Conservation (phyloP, 1,140 invertebrate species). For the Mamestra configurata region DNA sequence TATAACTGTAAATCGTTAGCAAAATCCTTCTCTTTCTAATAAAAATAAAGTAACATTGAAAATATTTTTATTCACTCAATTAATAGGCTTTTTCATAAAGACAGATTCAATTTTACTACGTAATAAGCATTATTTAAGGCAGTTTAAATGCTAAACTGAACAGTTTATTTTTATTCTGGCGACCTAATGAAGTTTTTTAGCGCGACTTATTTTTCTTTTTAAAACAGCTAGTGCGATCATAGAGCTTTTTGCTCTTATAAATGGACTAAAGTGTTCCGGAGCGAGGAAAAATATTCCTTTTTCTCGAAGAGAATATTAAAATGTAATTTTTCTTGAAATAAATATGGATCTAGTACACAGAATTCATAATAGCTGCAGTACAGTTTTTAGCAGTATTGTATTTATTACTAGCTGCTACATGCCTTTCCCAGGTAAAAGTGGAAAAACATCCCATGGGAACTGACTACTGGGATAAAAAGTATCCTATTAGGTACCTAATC, state of each 20-base stretch:
- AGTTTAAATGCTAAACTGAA: slow-evolving; percentile 2
- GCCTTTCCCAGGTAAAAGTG: too few relatives aligned
- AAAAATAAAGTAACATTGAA: too few relatives aligned
- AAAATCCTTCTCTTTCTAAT: too few relatives aligned
- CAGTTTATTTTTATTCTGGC: neutral
- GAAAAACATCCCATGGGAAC: too few relatives aligned
- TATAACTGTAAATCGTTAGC: too few relatives aligned
- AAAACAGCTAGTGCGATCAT: neutral
- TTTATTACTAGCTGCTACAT: too few relatives aligned
- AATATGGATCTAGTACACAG: neutral
- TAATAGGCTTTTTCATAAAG: neutral
- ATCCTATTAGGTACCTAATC: too few relatives aligned
- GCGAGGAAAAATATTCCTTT: neutral
- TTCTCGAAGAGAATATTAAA: slow-evolving; percentile 9
- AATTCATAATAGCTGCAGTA: too few relatives aligned
- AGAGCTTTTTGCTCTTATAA: slow-evolving; percentile 3
- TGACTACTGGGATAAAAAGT: too few relatives aligned
- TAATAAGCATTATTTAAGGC: neutral
- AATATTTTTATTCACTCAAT: slow-evolving; percentile 1
- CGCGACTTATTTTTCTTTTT: slow-evolving; percentile 17
- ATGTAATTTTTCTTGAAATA: neutral
- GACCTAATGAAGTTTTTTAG: neutral
- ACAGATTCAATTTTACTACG: neutral
- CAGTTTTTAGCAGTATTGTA: too few relatives aligned
- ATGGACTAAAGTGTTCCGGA: neutral